These are phyloP conservation scores for Polyommatus iphigenia DNA, from an alignment of 2,888 invertebrate genomes.

Conservation along the genomic window DNA sequence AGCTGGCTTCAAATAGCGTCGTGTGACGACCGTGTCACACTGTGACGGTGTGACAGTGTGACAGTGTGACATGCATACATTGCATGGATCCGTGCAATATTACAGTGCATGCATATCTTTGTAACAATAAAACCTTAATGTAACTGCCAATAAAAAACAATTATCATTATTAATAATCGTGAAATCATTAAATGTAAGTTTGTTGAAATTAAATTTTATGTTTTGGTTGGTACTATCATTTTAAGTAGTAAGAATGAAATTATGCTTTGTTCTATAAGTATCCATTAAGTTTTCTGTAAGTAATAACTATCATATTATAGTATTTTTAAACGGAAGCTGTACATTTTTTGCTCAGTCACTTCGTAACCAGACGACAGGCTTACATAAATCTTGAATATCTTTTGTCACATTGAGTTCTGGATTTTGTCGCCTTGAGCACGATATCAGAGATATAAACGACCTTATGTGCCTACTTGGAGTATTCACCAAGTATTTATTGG, in stretches of 20 bases:
- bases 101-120: background rate
- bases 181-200: too few relatives aligned
- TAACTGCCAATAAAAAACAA: background rate
- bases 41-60: conserved; percentile 11
- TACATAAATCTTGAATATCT: background rate
- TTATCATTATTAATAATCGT: too few relatives aligned
- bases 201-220: too few relatives aligned
- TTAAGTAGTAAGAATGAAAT: too few relatives aligned
- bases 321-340: background rate
- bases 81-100: background rate
- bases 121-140: background rate
- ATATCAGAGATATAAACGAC: background rate
- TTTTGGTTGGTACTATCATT: too few relatives aligned
- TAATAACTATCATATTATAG: too few relatives aligned
- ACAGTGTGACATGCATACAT: background rate
- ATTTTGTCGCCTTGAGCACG: background rate
- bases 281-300: too few relatives aligned
- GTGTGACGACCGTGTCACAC: conserved; percentile 35
- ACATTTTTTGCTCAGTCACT: background rate
- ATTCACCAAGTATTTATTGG: conserved; percentile 10
- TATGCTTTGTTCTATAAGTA: too few relatives aligned
- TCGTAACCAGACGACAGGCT: background rate
- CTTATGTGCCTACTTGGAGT: background rate
- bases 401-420: background rate
- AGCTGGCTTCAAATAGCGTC: conserved; percentile 38